phyloP scores from a whole-genome alignment of 2,797 vertebrate genomes.

The Dipus sagitta region DNA sequence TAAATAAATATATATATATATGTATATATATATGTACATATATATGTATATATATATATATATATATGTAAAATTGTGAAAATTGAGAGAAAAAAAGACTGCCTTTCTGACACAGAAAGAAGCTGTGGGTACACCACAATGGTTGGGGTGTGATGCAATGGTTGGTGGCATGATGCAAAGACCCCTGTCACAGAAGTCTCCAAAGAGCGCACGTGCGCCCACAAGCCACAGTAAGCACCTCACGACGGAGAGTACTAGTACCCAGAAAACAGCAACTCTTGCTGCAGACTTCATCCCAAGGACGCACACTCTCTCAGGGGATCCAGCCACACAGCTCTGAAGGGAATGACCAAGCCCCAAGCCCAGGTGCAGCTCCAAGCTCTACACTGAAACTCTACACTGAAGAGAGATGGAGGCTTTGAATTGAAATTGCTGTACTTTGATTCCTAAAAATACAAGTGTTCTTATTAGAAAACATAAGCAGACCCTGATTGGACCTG shows the following conservation, averaged over 20 bases:
- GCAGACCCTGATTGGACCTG: background rate
- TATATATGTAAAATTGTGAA: too few species aligned
- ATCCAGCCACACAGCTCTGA: background rate
- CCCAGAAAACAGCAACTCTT: background rate
- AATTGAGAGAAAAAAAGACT: background rate
- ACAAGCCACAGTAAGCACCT: background rate
- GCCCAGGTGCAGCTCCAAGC: background rate
- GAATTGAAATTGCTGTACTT: background rate
- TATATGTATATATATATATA: too few species aligned
- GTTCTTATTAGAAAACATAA: background rate
- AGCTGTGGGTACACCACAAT: background rate
- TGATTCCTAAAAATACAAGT: background rate
- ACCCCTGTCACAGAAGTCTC: background rate
- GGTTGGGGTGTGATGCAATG: too few species aligned
- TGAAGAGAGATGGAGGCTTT: background rate
- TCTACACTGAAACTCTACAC: too few species aligned
- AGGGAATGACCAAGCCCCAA: background rate
- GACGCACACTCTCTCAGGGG: background rate
- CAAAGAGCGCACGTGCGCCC: background rate
- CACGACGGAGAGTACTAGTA: background rate
- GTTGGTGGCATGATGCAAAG: too few species aligned
- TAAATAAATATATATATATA: too few species aligned
- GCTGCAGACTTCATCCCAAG: background rate
- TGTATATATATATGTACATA: too few species aligned
- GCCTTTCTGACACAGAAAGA: background rate